phyloP scores from a whole-genome alignment of 2,888 invertebrate genomes.

The Archips xylosteana region DNA sequence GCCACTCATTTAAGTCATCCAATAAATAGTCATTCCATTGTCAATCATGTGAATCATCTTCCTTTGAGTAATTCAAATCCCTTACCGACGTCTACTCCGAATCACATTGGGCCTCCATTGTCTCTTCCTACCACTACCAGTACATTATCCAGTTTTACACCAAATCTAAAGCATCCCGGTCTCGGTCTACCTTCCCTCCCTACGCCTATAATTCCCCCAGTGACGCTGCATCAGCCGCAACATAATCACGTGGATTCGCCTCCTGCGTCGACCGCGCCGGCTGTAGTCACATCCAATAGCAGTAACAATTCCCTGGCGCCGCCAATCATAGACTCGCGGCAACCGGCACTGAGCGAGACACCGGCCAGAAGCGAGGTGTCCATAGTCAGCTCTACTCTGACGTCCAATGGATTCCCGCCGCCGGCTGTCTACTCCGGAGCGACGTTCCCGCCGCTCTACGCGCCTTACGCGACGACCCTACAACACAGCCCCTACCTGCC shows the following conservation, averaged over 20 bases:
- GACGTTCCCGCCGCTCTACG: conserved; percentile 88
- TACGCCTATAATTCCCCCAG: conserved; percentile 57
- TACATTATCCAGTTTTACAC: conserved; percentile 70
- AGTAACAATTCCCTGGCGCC: conserved; percentile 71
- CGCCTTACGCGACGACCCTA: conserved; percentile 90
- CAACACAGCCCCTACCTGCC: conserved; percentile 91
- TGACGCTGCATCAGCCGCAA: conserved; percentile 62
- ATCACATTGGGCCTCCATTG: conserved; percentile 65
- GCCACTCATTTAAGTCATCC: conserved; percentile 72
- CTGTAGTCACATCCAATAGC: conserved; percentile 61
- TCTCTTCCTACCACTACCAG: conserved; percentile 64
- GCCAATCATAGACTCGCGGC: conserved; percentile 74
- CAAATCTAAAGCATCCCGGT: conserved; percentile 71
- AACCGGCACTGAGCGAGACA: conserved; percentile 76
- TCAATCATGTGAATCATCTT: conserved; percentile 68
- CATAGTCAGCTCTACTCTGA: conserved; percentile 87
- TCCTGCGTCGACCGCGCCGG: conserved; percentile 59
- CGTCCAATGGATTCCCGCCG: conserved; percentile 86
- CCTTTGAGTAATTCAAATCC: conserved; percentile 64
- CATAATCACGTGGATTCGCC: conserved; percentile 63
- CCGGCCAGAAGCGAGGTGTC: conserved; percentile 80
- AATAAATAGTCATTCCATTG: conserved; percentile 73
- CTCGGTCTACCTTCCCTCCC: conserved; percentile 64
- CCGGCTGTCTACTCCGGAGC: conserved; percentile 90
- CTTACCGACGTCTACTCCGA: conserved; percentile 63